Base-by-base conservation (phyloP, 1,140 invertebrate genomes). In the Teleogryllus occipitalis region DNA sequence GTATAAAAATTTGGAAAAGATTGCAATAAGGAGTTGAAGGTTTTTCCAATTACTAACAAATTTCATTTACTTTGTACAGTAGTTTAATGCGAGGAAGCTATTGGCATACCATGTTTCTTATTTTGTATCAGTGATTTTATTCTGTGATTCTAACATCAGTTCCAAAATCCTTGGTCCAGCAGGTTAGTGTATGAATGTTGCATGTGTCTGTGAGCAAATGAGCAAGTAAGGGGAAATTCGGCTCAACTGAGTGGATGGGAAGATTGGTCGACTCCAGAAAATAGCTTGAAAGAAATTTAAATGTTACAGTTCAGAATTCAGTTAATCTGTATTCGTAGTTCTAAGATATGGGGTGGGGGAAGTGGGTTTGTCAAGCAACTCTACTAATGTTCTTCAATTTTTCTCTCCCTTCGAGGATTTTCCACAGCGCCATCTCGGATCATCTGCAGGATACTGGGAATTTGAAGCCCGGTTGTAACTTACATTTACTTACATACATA, bases 201-300 rank as follows among this genome's bases (percentile, higher is more conserved):
- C 80, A 77, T 83, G 85, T 85, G 84, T 85, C 85, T 84, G 83
- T 83, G 86, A 83, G 83, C 86, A 86, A 83, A 84, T 84, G 80
- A 83, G 27, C 27, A 39, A 84, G 84, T 84, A 83, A 86, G 27
- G 84, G 86, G 87, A 87, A 87, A 85, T 39, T 87, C 74, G 12
- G 12, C 76, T 76, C 81, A 76, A 80, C 80, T 80, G 81, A 81
- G 77, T 79, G 80, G 82, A 80, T 80, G 78, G 78, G 46, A 75
- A 65, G 54, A 65, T 65, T 65, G 54, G 54, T 65, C 54, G 54
- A 65, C 54, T 14, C 10, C 54, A 14, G 54, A 65, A 18, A 18
- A 65, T 65, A 14, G 18, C 18, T 65, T 65, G 54, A 18, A 39
- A 65, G 54, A 65, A 65, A 65, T 65, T 65, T 65, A 14, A 65